Conservation (phyloP, 2,797 vertebrate genomes). For the Heteromormyrus szaboi region DNA sequence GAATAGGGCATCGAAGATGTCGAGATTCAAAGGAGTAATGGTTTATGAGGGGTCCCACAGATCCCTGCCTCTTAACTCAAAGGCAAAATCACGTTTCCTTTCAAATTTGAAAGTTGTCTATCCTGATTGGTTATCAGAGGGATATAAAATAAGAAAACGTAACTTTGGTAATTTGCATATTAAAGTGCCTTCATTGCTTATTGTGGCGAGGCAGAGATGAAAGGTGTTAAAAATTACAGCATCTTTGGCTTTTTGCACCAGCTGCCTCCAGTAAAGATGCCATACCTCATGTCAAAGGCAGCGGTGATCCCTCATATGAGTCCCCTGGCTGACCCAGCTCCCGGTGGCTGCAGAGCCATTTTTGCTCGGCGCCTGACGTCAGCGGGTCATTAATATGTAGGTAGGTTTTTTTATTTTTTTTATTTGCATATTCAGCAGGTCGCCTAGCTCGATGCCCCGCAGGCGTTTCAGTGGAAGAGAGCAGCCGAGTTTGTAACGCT, state of each 20-base stretch:
- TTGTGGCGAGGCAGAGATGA: background rate
- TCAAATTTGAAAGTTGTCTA: background rate
- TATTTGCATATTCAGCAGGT: slow-evolving; percentile 50
- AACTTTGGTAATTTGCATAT: background rate
- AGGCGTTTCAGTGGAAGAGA: slow-evolving; percentile 48
- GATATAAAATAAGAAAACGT: background rate
- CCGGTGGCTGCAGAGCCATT: background rate
- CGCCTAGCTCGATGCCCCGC: slow-evolving; percentile 54
- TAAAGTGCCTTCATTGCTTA: background rate
- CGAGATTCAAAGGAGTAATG: background rate
- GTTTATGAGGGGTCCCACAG: background rate
- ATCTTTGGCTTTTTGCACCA: background rate
- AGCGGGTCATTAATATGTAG: slow-evolving; percentile 38
- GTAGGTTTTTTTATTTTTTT: background rate
- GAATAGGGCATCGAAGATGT: background rate
- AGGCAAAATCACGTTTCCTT: background rate
- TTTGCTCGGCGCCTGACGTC: slow-evolving; percentile 20
- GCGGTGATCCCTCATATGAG: background rate
- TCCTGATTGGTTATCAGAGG: background rate
- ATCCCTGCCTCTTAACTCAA: background rate
- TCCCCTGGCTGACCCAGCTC: background rate
- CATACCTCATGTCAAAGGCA: background rate
- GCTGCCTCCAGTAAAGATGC: background rate
- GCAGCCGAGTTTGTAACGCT: slow-evolving; percentile 38
- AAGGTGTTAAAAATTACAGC: background rate